Base-by-base conservation (phyloP, 1,140 invertebrate genomes). In the Euschistus heros region DNA sequence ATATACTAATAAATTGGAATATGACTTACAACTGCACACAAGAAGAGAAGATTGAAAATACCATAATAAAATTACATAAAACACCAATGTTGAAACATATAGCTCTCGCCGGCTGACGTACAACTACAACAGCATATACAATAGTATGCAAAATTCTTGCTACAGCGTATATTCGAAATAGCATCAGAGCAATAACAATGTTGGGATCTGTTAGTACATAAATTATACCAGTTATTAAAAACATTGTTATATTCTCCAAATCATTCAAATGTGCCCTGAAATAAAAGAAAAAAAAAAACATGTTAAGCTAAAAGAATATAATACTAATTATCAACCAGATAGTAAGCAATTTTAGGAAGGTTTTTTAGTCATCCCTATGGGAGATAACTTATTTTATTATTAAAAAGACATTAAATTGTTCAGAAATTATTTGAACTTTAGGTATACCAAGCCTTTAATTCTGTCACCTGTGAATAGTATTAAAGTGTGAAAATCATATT, bases 171-270 rank as follows among this genome's bases (percentile, higher is more conserved):
- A 78, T 69, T 60, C 84, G 75, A 72, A 87, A 85, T 61, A 87
- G 73, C 10, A 76, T 71, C 0, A 76, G 74, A 2, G 85, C 85
- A 57, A 77, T 63, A 3, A 66, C 68, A 0, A 74, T 70, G 24
- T 73, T 70, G 0, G 87, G 87, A 30, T 76, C 76, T 0, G 84
- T 86, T 0, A 81, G 73, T 18, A 85, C 72, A 70, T 86, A 89
- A 18, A 86, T 69, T 1, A 81, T 78, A 8, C 78, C 82, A 18
- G 84, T 73, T 5, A 86, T 71, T 69, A 85, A 79, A 70, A 87
- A 89, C 2, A 82, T 75, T 0, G 83, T 77, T 63, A 88, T 86
- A 71, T 88, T 89, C 75, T 89, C 87, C 69, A 89, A 71, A 71
- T 89, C 87, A 72, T 89, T 89, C 59, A 84, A 73, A 73, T 88